Percentiles rank a stretch among this genome's conserved stretches.
Conservation (phyloP, 1,140 invertebrate species). For the Ditylenchus dipsaci region DNA sequence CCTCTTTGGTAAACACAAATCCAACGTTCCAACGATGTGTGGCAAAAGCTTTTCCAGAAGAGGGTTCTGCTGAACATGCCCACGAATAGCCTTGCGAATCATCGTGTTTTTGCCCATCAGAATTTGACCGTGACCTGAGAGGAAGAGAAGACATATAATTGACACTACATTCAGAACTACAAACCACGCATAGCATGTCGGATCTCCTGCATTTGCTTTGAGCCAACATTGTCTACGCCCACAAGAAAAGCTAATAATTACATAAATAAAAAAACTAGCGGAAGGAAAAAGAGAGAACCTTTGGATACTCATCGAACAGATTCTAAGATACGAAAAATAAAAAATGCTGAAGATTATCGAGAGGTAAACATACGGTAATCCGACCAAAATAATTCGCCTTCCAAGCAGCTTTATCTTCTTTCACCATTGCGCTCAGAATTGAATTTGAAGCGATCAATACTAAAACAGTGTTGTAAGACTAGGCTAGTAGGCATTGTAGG, state of each 20-base stretch:
- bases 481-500: too few relatives aligned
- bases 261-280: too few relatives aligned
- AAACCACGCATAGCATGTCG: slow-evolving; percentile 66
- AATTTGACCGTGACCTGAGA: slow-evolving; percentile 77
- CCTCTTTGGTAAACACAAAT: slow-evolving; percentile 94
- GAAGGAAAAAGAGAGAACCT: slow-evolving; percentile 68
- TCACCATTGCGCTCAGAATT: slow-evolving; percentile 71
- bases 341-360: background rate
- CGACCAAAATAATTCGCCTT: slow-evolving; percentile 96
- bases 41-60: slow-evolving; percentile 83
- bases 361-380: slow-evolving; percentile 17
- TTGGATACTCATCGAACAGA: slow-evolving; percentile 93
- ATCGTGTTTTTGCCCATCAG: slow-evolving; percentile 99
- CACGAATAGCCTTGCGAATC: slow-evolving; percentile 98
- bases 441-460: too few relatives aligned
- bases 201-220: slow-evolving; percentile 99
- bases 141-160: background rate
- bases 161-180: background rate
- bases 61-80: slow-evolving; percentile 88
- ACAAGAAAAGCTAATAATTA: slow-evolving; percentile 7
- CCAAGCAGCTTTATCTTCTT: slow-evolving; percentile 98
- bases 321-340: slow-evolving; percentile 65
- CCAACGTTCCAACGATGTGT: slow-evolving; percentile 92
- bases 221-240: slow-evolving; percentile 63
- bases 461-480: too few relatives aligned